These are phyloP conservation scores for Danaus melanippus DNA, from an alignment of 1,140 invertebrate species.

Conservation along the genomic window DNA sequence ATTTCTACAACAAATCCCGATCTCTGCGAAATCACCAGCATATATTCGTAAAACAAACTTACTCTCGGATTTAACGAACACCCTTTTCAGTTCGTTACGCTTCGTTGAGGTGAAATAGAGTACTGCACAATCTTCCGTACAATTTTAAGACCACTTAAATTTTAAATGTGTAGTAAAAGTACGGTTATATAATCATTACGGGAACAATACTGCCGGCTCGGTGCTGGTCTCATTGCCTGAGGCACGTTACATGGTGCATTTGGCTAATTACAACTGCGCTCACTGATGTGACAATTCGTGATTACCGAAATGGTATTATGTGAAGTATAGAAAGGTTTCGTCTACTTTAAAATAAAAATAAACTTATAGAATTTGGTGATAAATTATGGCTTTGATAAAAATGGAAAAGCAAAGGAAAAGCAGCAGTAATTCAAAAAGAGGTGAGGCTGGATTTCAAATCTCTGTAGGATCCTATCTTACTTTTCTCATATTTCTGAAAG, in stretches of 20 bases:
- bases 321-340: too few species aligned
- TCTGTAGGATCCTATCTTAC: slow-evolving; percentile 16
- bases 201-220: slow-evolving; percentile 50
- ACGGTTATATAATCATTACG: slow-evolving; percentile 69
- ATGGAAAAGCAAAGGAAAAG: slow-evolving; percentile 9
- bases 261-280: slow-evolving; percentile 64
- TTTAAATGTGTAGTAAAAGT: slow-evolving; percentile 72
- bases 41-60: slow-evolving; percentile 26
- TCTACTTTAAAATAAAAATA: not conserved
- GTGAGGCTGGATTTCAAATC: slow-evolving; percentile 20
- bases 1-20: too few species aligned
- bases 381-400: slow-evolving; percentile 9
- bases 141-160: slow-evolving; percentile 69
- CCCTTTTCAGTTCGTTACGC: slow-evolving; percentile 40
- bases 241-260: slow-evolving; percentile 64
- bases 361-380: slow-evolving; percentile 4
- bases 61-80: slow-evolving; percentile 36
- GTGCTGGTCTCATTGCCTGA: slow-evolving; percentile 31
- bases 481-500: slow-evolving; percentile 53
- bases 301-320: slow-evolving; percentile 45
- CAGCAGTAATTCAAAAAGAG: slow-evolving; percentile 18
- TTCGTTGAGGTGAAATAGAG: slow-evolving; percentile 54
- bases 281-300: slow-evolving; percentile 59
- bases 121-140: slow-evolving; percentile 49
- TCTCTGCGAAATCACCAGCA: not conserved